Evolutionary conservation across 2,797 vertebrate species (phyloP).

Genomic region (Onychomys arenicola): DNA sequence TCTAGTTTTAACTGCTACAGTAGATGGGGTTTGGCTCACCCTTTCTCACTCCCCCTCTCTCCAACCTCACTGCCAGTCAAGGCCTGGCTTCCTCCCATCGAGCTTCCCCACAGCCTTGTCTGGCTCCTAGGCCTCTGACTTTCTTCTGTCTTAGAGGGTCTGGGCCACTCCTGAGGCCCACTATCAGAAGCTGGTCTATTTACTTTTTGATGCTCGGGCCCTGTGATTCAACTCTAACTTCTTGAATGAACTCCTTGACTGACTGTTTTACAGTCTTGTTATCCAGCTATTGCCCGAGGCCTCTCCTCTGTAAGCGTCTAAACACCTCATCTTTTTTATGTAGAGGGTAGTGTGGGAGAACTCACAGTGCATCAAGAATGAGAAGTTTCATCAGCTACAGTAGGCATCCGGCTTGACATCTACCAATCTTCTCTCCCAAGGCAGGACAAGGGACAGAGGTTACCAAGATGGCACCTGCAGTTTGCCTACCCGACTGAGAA

Average conservation of each 20-base stretch:
- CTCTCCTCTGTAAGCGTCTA: background rate
- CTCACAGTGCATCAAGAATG: background rate
- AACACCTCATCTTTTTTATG: background rate
- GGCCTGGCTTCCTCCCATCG: background rate
- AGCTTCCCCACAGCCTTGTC: background rate
- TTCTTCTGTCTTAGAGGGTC: background rate
- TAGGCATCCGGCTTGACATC: background rate
- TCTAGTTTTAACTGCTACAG: constrained; percentile 52
- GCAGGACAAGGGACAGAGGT: background rate
- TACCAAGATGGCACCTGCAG: background rate
- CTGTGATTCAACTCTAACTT: background rate
- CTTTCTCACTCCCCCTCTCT: background rate
- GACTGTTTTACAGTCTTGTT: background rate
- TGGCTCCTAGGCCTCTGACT: background rate
- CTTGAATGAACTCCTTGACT: background rate
- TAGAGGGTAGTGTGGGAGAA: background rate
- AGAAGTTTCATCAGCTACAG: constrained; percentile 19
- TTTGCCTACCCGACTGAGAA: background rate
- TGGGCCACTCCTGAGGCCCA: background rate
- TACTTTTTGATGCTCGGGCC: background rate
- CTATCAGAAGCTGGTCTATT: background rate
- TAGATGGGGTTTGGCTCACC: background rate
- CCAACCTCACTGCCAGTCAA: background rate
- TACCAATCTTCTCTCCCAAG: background rate
- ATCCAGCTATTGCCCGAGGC: background rate